Base-by-base conservation (phyloP, 2,797 vertebrate genomes). In the Mus minutoides region DNA sequence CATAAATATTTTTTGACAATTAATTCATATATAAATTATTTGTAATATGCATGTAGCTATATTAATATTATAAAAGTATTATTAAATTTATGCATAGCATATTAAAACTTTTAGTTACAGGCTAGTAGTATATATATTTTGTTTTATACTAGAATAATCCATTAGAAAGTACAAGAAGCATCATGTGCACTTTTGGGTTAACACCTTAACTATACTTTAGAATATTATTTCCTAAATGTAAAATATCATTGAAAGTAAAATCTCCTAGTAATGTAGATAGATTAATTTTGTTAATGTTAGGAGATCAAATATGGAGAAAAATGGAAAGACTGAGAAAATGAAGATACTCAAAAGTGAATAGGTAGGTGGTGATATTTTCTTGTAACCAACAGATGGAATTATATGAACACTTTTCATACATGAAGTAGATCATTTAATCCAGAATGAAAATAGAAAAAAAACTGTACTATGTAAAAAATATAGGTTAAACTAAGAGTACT, bases 1-100 rank as follows among this genome's bases (percentile, higher is more conserved):
- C 2, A 88, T 71, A 82, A 80, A 21, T 24, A 83, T 90, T 77
- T 95, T 95, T 95, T 54, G 21, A 2, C 85, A 78, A 69, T 90
- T 0, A 78, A 86, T 69, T 88, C 77, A 64, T 46, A 60, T 37
- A 84, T 54, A 49, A 4, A 37, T 16, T 49, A 10, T 52, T 67
- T 71, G 1, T 22, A 14, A 86, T 5, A 31, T 60, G 1, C 2
- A 87, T 54, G 73, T 86, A 52, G 56, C 71, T 82, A 8, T 2
- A 77, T 78, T 90, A 52, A 46, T 71, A 71, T 21, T 2, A 0
- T 92, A 29, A 90, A 75, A 71, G 49, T 26, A 73, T 90, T 79
- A 40, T 54, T 69, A 40, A 34, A 24, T 46, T 0, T 46, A 76
- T 87, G 60, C 14, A 78, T 56, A 89, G 1, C 7, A 90, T 85